Evolutionary conservation across 2,888 invertebrate species (phyloP).

Genomic region (Exephanes ischioxanthus): DNA sequence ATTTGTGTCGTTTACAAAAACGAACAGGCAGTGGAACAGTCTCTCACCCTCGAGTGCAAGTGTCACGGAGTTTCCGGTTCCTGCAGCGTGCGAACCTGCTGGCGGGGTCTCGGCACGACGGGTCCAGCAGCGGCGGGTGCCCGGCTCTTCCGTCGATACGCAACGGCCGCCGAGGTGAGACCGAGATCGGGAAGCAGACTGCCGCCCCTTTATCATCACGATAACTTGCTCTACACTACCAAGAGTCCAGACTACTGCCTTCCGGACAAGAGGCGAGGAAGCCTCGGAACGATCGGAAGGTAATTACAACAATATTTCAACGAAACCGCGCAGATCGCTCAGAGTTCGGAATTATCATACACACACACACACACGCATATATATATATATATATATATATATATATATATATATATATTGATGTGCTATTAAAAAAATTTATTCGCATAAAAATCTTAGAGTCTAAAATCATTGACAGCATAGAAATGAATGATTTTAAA

Average conservation of each 20-base stretch:
- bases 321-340: constrained; percentile 1
- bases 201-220: constrained; percentile 84
- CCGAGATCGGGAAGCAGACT: constrained; percentile 82
- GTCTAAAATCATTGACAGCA: too few relatives aligned
- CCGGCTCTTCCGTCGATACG: constrained; percentile 87
- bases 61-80: constrained; percentile 95
- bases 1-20: neutral
- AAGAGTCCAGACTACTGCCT: constrained; percentile 95
- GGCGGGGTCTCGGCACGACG: constrained; percentile 88
- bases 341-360: neutral
- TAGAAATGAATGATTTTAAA: too few relatives aligned
- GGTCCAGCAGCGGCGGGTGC: constrained; percentile 87
- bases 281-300: constrained; percentile 92
- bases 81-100: constrained; percentile 93
- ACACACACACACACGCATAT: too few relatives aligned
- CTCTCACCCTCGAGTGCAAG: constrained; percentile 89
- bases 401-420: too few relatives aligned
- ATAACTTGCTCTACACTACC: constrained; percentile 91
- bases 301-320: constrained; percentile 80
- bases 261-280: constrained; percentile 90
- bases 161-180: constrained; percentile 86
- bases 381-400: too few relatives aligned
- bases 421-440: too few relatives aligned
- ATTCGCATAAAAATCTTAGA: too few relatives aligned
- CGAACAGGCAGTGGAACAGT: constrained; percentile 88